Evolutionary conservation across 2,888 invertebrate genomes (phyloP), one percentile per base, ranked within the genome.

Genomic region (Campoletis raptor): DNA sequence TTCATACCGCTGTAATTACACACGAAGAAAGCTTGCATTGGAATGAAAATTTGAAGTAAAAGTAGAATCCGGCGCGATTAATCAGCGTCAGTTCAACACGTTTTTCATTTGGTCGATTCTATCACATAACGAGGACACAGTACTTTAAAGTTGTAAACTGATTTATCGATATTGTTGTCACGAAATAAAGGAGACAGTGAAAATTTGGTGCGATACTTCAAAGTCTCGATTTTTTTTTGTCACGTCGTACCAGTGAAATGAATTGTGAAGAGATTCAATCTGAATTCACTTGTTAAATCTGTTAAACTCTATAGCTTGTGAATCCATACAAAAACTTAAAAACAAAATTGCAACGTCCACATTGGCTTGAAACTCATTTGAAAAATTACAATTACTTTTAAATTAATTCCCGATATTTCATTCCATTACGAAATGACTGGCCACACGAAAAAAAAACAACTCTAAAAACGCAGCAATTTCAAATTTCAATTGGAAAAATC

Each of bases 71-170:
- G 24, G 48, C 10, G 54, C 40, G 40, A 79, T 79, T 40, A 42
- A 69, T 79, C 69, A 79, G 12, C 52, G 67, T 78, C 78, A 36
- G 36, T 54, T 30, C 1, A 57, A 69, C 79, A 45, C 70, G n/a
- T 57, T 36, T 57, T 79, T 79, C 42, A 30, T 70, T 70, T 57
- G 78, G n/a, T 69, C 42, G 30, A 24, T 82, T 81, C 52, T 66
- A 69, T 67, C 54, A 45, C 48, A 48, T 61, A 48, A 57, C 72
- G 48, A 78, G 78, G 85, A 74, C 37, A 18, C 37, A n/a, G 36
- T 30, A 79, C 42, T 57, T 70, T 61, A 15, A 52, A 74, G 66
- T 52, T 61, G 24, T 54, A 24, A 48, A 66, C n/a, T 48, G 70
- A 66, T 76, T 79, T 67, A 61, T 52, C 30, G 52, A 42, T 30